Percentiles rank a stretch among this genome's conserved stretches.
Evolutionary conservation across 2,113 vertebrate genomes (phyloP).

Genomic region (Synodontis membranacea): DNA sequence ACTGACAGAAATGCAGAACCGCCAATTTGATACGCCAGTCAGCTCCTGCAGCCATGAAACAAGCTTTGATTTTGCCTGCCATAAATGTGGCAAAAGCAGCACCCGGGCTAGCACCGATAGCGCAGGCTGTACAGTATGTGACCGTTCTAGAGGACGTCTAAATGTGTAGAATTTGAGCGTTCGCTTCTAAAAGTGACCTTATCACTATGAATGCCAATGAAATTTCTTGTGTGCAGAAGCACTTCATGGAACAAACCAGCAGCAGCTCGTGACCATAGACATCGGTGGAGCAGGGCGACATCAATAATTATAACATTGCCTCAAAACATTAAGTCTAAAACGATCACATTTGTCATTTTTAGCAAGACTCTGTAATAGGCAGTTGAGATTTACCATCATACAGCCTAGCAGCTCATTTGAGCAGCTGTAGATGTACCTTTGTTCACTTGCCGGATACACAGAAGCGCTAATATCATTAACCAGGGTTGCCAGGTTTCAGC

Average conservation of each 20-base stretch:
- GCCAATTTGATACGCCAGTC: slow-evolving; percentile 14
- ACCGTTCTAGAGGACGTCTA: background rate
- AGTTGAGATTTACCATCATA: background rate
- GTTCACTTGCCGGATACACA: background rate
- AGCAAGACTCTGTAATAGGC: background rate
- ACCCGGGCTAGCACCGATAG: background rate
- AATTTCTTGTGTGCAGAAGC: background rate
- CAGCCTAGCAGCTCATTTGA: too few species aligned
- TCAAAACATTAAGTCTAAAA: background rate
- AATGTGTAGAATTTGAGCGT: background rate
- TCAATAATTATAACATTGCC: background rate
- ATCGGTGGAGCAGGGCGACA: background rate
- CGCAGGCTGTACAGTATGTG: background rate
- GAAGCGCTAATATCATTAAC: background rate
- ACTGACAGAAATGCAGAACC: background rate
- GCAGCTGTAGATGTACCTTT: background rate
- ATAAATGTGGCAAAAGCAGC: background rate
- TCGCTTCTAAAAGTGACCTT: background rate
- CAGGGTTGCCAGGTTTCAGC: background rate
- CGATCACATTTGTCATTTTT: background rate
- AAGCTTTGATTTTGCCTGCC: slow-evolving; percentile 1
- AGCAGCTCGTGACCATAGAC: slow-evolving; percentile 3
- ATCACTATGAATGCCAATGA: background rate
- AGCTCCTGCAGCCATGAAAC: slow-evolving; percentile 15
- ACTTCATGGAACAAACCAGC: slow-evolving; percentile 13